These are phyloP conservation scores for Ormyrus pomaceus DNA, from an alignment of 2,888 invertebrate genomes.

Conservation along the genomic window DNA sequence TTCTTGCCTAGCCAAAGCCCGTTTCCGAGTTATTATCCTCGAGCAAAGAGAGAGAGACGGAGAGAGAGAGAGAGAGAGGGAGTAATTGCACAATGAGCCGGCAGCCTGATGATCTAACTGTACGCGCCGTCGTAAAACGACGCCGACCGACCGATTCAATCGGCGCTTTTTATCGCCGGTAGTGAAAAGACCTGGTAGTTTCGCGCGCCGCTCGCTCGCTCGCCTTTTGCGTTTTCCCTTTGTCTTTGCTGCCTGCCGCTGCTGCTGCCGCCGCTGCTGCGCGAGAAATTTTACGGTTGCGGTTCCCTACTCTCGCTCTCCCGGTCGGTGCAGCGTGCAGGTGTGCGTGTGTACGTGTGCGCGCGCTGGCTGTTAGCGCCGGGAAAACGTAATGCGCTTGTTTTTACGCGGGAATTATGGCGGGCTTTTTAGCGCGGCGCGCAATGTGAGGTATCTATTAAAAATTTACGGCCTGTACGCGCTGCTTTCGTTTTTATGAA, in stretches of 20 bases:
- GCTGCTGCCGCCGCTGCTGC: background rate
- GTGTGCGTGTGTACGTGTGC: too few relatives aligned
- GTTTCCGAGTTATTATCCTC: conserved; percentile 54
- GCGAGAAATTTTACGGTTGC: too few relatives aligned
- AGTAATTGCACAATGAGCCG: conserved; percentile 57
- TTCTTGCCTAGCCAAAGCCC: conserved; percentile 26
- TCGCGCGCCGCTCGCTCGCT: conserved; percentile 15
- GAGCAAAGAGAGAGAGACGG: conserved; percentile 19
- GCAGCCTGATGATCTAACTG: conserved; percentile 30
- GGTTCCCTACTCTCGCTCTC: background rate
- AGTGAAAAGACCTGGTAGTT: conserved; percentile 37
- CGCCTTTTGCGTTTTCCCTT: background rate
- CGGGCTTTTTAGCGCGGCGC: background rate
- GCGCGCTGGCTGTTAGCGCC: too few relatives aligned
- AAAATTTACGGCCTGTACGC: background rate
- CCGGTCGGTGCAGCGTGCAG: background rate
- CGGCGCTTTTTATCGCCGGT: conserved; percentile 13
- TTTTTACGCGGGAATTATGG: too few relatives aligned
- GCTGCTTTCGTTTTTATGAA: too few relatives aligned
- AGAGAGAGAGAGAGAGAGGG: conserved; percentile 10
- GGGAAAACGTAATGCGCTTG: too few relatives aligned
- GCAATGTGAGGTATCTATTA: background rate
- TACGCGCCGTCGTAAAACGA: background rate
- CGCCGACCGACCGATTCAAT: conserved; percentile 18
- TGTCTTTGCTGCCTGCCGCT: background rate